Conservation (phyloP, 2,888 invertebrate species). For the Gerris lacustris region DNA sequence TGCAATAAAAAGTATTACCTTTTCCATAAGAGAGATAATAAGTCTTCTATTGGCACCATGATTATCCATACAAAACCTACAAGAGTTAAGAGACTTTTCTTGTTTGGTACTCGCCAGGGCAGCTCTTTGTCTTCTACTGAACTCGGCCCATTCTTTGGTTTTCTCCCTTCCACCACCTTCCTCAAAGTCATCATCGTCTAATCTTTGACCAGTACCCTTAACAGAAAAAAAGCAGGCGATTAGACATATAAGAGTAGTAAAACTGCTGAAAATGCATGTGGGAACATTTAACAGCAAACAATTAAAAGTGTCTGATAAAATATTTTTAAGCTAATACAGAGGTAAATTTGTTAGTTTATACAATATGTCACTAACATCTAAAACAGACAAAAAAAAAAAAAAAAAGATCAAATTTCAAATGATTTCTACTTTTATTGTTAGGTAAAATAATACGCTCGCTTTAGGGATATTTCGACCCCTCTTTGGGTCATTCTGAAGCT, state of each 20-base stretch:
- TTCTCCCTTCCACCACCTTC: neutral
- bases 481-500: too few relatives aligned
- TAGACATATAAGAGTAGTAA: too few relatives aligned
- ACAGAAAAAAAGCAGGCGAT: neutral
- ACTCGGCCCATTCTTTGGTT: neutral
- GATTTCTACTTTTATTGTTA: too few relatives aligned
- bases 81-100: neutral
- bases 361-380: too few relatives aligned
- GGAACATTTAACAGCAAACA: slow-evolving; percentile 8
- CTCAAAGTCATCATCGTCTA: neutral
- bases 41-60: neutral
- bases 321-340: slow-evolving; percentile 60
- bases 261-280: too few relatives aligned
- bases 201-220: neutral
- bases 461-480: too few relatives aligned
- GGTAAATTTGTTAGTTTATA: too few relatives aligned
- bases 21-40: slow-evolving; percentile 4
- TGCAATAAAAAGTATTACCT: neutral
- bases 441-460: too few relatives aligned
- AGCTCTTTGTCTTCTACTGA: neutral
- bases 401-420: too few relatives aligned
- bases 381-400: too few relatives aligned
- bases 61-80: neutral
- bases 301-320: slow-evolving; percentile 36
- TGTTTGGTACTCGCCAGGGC: neutral